Percentiles rank a stretch among this genome's conserved stretches.
Evolutionary conservation across 1,140 invertebrate species (phyloP).

Genomic region (Hesperophylax magnus): DNA sequence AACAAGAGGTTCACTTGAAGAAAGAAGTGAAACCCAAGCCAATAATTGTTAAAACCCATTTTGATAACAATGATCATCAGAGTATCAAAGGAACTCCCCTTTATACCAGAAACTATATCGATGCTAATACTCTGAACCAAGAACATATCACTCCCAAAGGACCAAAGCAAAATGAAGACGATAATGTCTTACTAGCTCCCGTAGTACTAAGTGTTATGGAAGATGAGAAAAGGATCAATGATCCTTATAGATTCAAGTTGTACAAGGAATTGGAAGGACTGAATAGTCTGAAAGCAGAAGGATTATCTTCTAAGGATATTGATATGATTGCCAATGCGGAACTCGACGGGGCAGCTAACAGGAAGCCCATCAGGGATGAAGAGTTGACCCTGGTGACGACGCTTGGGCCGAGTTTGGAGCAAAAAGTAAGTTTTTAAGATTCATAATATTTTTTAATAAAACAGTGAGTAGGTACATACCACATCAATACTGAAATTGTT

Average conservation of each 20-base stretch:
- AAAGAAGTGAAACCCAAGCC: not conserved
- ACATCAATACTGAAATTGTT: no score
- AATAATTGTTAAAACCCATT: conserved; percentile 7
- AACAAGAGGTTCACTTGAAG: not conserved
- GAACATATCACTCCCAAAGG: conserved; percentile 23
- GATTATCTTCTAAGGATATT: conserved; percentile 66
- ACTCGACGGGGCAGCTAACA: conserved; percentile 59
- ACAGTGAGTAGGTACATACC: no score
- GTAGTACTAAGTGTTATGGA: conserved; percentile 48
- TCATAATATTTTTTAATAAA: no score
- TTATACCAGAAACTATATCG: conserved; percentile 32
- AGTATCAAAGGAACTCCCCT: conserved; percentile 45
- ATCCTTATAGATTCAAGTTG: conserved; percentile 63
- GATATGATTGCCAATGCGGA: conserved; percentile 65
- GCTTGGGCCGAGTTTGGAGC: conserved; percentile 68
- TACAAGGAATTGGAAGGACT: conserved; percentile 65
- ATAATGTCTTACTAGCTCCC: conserved; percentile 40
- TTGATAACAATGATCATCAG: conserved; percentile 15
- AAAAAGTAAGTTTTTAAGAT: conserved; percentile 61
- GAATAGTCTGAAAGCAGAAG: conserved; percentile 66
- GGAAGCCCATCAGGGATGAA: conserved; percentile 50
- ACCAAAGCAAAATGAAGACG: not conserved
- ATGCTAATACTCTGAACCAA: conserved; percentile 17
- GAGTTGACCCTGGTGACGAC: conserved; percentile 61
- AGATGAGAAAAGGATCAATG: conserved; percentile 59